A percentile compares a stretch with the other conserved stretches of the same genome.
phyloP scores from a whole-genome alignment of 1,140 invertebrate genomes.

The Eriosoma lanigerum region DNA sequence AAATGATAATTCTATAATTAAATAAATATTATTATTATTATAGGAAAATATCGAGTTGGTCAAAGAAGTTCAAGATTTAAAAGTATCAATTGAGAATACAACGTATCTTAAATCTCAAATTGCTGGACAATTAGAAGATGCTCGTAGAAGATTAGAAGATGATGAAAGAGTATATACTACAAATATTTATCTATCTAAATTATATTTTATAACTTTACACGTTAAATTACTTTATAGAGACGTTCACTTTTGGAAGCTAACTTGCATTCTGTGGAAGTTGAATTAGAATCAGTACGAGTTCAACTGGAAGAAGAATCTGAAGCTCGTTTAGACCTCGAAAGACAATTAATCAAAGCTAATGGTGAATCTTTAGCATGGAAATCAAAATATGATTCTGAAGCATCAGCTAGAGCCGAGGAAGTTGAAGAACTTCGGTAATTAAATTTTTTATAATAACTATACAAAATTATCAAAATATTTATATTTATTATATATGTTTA shows the following conservation, averaged over 20 bases:
- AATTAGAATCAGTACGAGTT: constrained; percentile 87
- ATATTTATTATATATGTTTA: constrained; percentile 53
- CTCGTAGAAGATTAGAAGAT: constrained; percentile 88
- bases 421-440: constrained; percentile 81
- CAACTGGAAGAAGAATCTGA: constrained; percentile 95
- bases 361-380: constrained; percentile 86
- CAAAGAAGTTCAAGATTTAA: constrained; percentile 92
- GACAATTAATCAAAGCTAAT: constrained; percentile 88
- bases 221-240: constrained; percentile 61
- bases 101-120: constrained; percentile 86
- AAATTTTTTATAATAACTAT: not conserved
- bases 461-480: not conserved
- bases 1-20: not conserved
- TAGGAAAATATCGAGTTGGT: constrained; percentile 89
- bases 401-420: constrained; percentile 85
- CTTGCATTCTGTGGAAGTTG: constrained; percentile 86
- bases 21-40: constrained; percentile 25
- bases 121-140: constrained; percentile 86
- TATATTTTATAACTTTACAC: not conserved
- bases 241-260: constrained; percentile 83
- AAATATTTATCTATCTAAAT: not conserved
- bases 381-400: constrained; percentile 90
- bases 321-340: constrained; percentile 89
- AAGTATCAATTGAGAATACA: constrained; percentile 90
- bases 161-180: constrained; percentile 74